Conservation (phyloP, 2,888 invertebrate species). For the Brenthis ino region DNA sequence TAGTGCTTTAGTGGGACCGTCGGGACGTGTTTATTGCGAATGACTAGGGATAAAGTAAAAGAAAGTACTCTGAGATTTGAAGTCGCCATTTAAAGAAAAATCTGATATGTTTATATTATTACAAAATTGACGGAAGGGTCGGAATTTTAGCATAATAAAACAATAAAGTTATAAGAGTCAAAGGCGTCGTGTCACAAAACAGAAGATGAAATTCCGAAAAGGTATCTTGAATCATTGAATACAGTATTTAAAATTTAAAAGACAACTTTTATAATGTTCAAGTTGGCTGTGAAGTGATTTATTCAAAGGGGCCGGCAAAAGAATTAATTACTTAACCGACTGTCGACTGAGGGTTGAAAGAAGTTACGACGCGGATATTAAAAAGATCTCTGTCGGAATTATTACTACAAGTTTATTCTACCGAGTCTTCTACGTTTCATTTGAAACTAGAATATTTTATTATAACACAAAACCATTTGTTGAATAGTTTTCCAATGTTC, state of each 20-base stretch:
- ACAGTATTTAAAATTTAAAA: conserved; percentile 44
- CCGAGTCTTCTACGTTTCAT: conserved; percentile 20
- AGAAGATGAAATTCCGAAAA: conserved; percentile 27
- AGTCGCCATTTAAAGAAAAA: conserved; percentile 5
- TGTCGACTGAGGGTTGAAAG: conserved; percentile 49
- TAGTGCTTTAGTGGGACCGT: conserved; percentile 59
- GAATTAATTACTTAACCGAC: conserved; percentile 69
- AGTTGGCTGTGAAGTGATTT: conserved; percentile 56
- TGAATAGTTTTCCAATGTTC: background rate
- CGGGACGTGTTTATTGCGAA: conserved; percentile 72
- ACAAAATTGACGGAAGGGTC: background rate
- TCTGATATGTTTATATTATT: conserved; percentile 3
- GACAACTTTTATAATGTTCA: conserved; percentile 49
- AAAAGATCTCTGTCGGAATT: conserved; percentile 40
- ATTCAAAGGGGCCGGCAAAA: conserved; percentile 61
- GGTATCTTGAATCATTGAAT: conserved; percentile 40
- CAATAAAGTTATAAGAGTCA: conserved; percentile 7
- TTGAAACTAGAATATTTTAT: conserved; percentile 14
- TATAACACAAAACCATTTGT: conserved; percentile 8
- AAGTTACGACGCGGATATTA: conserved; percentile 49
- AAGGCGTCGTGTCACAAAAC: conserved; percentile 13
- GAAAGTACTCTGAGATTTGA: conserved; percentile 19
- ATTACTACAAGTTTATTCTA: conserved; percentile 27
- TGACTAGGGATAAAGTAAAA: conserved; percentile 48
- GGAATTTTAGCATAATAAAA: conserved; percentile 9